Percentiles rank a stretch among this genome's conserved stretches.
Conservation (phyloP, 2,888 invertebrate species). For the Ectemnius cavifrons region DNA sequence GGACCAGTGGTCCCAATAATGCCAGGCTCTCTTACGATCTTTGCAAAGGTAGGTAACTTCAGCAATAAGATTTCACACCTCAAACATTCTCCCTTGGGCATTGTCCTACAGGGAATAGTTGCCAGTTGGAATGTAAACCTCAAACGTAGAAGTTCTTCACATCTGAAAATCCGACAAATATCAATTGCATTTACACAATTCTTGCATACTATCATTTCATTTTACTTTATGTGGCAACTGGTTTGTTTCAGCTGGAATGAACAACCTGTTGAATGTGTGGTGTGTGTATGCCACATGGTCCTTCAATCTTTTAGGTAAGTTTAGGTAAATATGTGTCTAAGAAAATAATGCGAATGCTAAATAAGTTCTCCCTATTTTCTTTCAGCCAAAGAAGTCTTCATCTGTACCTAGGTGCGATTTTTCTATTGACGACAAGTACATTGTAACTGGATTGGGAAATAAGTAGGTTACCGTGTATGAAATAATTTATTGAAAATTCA, state of each 20-base stretch:
- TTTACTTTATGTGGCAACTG: constrained; percentile 97
- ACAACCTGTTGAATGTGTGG: constrained; percentile 96
- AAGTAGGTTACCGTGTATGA: constrained; percentile 98
- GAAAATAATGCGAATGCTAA: background rate
- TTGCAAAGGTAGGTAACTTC: constrained; percentile 93
- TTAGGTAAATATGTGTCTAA: too few relatives aligned
- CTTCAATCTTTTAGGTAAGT: constrained; percentile 96
- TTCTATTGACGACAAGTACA: constrained; percentile 96
- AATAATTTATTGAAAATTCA: constrained; percentile 87
- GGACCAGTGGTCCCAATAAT: constrained; percentile 97
- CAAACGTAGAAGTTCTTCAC: constrained; percentile 94
- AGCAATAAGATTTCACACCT: constrained; percentile 97
- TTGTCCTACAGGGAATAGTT: too few relatives aligned
- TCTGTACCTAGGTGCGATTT: constrained; percentile 98
- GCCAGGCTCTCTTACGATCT: constrained; percentile 96
- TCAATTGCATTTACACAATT: constrained; percentile 96
- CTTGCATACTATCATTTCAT: constrained; percentile 94
- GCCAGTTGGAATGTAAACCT: too few relatives aligned
- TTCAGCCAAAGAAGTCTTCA: constrained; percentile 94
- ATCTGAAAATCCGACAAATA: constrained; percentile 95
- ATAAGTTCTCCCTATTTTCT: constrained; percentile 66
- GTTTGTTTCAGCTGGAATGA: constrained; percentile 97
- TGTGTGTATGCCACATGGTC: constrained; percentile 96
- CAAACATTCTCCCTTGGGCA: too few relatives aligned
- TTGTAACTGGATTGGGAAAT: constrained; percentile 97